Conservation (phyloP, 2,113 vertebrate genomes). For the Triplophysa rosa region DNA sequence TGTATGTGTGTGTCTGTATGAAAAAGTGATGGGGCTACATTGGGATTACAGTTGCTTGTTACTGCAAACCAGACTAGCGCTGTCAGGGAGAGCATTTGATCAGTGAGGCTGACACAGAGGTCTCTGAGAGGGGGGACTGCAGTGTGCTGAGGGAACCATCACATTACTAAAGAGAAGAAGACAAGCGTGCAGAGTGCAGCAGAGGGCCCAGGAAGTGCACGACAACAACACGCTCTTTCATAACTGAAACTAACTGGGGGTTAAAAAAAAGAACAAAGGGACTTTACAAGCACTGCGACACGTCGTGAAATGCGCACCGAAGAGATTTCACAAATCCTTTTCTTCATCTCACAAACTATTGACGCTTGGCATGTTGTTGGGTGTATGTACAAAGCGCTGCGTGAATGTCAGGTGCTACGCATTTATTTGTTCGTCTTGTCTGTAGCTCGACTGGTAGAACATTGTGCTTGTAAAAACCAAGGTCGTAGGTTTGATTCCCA, state of each 20-base stretch:
- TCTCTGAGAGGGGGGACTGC: conserved; percentile 46
- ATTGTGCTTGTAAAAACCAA: too few relatives aligned
- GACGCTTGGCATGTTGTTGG: conserved; percentile 37
- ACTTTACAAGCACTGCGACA: conserved; percentile 44
- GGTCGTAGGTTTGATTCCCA: too few relatives aligned
- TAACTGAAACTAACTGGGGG: conserved; percentile 41
- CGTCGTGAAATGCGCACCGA: conserved; percentile 35
- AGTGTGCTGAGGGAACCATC: conserved; percentile 47
- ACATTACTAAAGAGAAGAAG: conserved; percentile 53
- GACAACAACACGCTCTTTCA: conserved; percentile 31
- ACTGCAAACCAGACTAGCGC: conserved; percentile 51
- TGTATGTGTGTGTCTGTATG: conserved; percentile 55
- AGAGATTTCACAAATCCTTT: conserved; percentile 41
- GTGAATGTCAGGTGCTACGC: not conserved
- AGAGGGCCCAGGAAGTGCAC: conserved; percentile 38
- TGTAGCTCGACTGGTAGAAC: not conserved
- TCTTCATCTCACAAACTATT: conserved; percentile 30
- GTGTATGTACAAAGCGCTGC: conserved; percentile 6
- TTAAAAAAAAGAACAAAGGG: conserved; percentile 43
- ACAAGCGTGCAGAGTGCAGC: conserved; percentile 43
- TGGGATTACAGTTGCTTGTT: conserved; percentile 51
- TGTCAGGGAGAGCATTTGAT: conserved; percentile 73
- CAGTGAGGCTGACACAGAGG: conserved; percentile 54
- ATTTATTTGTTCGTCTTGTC: not conserved
- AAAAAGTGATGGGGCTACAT: conserved; percentile 50